phyloP scores from a whole-genome alignment of 1,140 invertebrate genomes.

The Papilio helenus region DNA sequence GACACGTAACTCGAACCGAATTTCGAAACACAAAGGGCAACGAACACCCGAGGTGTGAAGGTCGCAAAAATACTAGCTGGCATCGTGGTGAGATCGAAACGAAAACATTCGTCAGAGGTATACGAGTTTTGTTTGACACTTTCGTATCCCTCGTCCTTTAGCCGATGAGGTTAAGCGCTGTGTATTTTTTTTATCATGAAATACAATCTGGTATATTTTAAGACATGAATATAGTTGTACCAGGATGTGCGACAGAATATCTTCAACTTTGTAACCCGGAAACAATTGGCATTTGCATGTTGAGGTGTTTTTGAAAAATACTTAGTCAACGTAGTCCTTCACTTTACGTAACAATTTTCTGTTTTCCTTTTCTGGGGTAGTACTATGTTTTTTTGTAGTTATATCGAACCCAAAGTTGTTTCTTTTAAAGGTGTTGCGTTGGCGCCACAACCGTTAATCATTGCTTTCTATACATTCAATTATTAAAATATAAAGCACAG shows the following conservation, averaged over 20 bases:
- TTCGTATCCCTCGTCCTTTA: constrained; percentile 6
- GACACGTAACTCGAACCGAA: constrained; percentile 26
- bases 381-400: no score
- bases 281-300: background rate
- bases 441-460: constrained; percentile 47
- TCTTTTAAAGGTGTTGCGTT: background rate
- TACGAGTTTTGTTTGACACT: constrained; percentile 34
- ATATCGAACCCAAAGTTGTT: background rate
- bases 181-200: background rate
- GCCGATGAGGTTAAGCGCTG: background rate
- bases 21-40: constrained; percentile 57
- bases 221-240: background rate
- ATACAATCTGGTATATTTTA: background rate
- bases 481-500: constrained; percentile 80
- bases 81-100: constrained; percentile 29
- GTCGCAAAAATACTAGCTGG: constrained; percentile 54
- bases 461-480: constrained; percentile 72
- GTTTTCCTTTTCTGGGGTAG: background rate
- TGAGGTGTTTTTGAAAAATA: background rate
- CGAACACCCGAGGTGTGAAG: constrained; percentile 61
- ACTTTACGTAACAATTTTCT: background rate
- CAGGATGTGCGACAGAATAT: background rate
- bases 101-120: constrained; percentile 26
- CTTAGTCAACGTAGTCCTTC: background rate
- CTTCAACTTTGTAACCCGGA: background rate